These are phyloP conservation scores for Brachionus calyciflorus DNA, from an alignment of 1,140 invertebrate species.

Conservation along the genomic window DNA sequence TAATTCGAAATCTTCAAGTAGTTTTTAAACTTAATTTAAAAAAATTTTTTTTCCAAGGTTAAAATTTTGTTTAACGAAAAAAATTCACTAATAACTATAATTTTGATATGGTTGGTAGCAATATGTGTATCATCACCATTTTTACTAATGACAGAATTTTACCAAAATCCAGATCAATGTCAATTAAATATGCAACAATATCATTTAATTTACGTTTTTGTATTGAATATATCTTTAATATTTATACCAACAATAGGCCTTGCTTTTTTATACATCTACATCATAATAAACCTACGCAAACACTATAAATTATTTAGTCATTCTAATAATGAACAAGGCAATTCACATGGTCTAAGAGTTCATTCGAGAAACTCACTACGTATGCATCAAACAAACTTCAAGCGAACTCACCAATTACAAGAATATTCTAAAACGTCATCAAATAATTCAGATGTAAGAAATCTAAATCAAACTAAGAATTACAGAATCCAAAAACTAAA, in stretches of 20 bases:
- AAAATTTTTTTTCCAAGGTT: neutral
- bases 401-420: no score
- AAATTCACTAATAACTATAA: neutral
- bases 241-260: conserved; percentile 10
- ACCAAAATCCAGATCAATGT: neutral
- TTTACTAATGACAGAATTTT: conserved; percentile 18
- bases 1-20: neutral
- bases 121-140: conserved; percentile 27
- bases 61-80: conserved; percentile 10
- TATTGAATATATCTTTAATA: conserved; percentile 14
- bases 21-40: neutral
- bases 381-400: neutral
- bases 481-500: no score
- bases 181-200: neutral
- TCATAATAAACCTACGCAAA: conserved; percentile 9
- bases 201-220: neutral
- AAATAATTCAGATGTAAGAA: neutral
- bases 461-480: neutral
- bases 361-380: neutral
- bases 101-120: conserved; percentile 25
- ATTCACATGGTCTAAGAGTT: neutral
- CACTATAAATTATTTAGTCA: conserved; percentile 17
- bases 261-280: conserved; percentile 39
- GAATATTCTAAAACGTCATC: neutral
- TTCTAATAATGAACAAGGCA: neutral